phyloP scores from a whole-genome alignment of 2,113 vertebrate genomes.

The Crotalus viridis region DNA sequence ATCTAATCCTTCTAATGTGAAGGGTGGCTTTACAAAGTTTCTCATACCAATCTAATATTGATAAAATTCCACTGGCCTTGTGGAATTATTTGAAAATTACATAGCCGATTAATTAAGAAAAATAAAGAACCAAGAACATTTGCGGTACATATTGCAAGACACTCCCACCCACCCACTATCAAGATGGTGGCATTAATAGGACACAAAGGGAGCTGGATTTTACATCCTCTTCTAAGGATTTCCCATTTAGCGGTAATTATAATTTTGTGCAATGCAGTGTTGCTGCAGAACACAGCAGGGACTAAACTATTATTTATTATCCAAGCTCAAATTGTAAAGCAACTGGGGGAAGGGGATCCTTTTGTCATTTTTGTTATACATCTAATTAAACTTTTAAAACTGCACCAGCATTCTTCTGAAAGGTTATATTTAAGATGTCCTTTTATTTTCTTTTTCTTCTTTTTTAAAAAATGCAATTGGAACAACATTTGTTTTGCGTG shows the following conservation, averaged over 20 bases:
- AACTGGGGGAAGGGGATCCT: conserved; percentile 37
- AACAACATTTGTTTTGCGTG: conserved; percentile 70
- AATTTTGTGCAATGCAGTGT: conserved; percentile 34
- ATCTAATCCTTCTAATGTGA: neutral
- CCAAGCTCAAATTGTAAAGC: conserved; percentile 62
- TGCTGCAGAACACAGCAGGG: conserved; percentile 53
- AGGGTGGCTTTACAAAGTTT: neutral
- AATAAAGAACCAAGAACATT: neutral
- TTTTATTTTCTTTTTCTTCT: conserved; percentile 39
- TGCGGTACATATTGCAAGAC: neutral
- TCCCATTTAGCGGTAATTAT: conserved; percentile 23
- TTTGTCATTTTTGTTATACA: conserved; percentile 56
- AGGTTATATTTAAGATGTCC: conserved; percentile 67
- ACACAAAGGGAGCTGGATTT: conserved; percentile 3
- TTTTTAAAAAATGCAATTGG: conserved; percentile 56
- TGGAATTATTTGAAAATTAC: neutral
- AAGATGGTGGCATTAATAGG: neutral
- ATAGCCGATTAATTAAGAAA: neutral
- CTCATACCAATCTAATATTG: neutral
- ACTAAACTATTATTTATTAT: conserved; percentile 65
- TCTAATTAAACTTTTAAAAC: conserved; percentile 67
- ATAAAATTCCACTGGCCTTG: conserved; percentile 5
- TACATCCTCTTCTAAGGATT: conserved; percentile 17
- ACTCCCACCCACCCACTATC: neutral
- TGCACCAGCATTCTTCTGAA: conserved; percentile 61